Evolutionary conservation across 2,797 vertebrate genomes (phyloP).

Genomic region (Mus caroli): DNA sequence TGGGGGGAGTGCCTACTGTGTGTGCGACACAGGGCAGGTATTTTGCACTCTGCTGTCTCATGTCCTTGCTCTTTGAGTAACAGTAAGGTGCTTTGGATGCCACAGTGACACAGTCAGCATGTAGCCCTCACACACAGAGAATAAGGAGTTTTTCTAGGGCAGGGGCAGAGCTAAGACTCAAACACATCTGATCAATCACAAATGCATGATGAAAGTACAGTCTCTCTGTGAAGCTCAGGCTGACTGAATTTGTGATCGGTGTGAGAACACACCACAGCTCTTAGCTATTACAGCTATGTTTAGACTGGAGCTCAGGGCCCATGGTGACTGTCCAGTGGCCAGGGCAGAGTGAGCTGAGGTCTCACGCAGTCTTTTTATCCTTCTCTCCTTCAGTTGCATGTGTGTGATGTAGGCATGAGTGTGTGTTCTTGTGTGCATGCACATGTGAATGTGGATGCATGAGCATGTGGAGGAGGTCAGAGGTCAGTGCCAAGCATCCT

Average conservation of each 20-base stretch:
- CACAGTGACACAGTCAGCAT: neutral
- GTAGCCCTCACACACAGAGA: neutral
- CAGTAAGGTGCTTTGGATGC: neutral
- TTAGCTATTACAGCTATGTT: neutral
- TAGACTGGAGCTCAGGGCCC: neutral
- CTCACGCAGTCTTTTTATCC: neutral
- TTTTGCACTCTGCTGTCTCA: accelerated
- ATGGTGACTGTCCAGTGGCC: no score
- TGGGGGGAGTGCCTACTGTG: neutral
- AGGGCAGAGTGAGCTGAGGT: neutral
- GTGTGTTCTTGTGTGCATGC: neutral
- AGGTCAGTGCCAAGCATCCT: neutral
- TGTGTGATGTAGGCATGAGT: neutral
- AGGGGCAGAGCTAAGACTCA: neutral
- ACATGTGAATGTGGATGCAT: neutral
- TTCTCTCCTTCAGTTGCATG: neutral
- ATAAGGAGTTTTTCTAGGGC: neutral
- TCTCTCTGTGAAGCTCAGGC: neutral
- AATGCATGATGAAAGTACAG: no score
- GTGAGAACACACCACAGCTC: neutral
- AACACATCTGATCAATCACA: neutral
- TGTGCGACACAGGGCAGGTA: accelerated
- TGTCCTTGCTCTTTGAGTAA: neutral
- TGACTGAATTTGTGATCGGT: neutral
- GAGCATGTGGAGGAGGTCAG: neutral